These are phyloP conservation scores for Circaetus gallicus DNA, from an alignment of 2,113 vertebrate genomes.

Conservation along the genomic window DNA sequence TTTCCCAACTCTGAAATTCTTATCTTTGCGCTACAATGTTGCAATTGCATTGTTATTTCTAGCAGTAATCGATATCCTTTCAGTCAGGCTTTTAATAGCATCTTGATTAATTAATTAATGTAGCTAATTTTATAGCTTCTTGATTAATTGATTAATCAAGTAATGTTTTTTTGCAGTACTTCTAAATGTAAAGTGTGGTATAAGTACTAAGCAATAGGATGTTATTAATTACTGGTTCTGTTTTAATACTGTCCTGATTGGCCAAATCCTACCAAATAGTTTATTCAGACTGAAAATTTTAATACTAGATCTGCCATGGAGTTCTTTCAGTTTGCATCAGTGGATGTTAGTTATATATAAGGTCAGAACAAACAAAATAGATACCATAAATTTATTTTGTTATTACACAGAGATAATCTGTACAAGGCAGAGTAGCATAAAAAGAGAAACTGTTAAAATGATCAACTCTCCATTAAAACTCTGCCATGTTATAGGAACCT, in stretches of 20 bases:
- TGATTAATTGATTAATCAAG: conserved; percentile 25
- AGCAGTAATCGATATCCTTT: conserved; percentile 2
- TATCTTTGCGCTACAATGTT: background rate
- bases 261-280: background rate
- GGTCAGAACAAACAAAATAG: background rate
- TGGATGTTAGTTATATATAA: background rate
- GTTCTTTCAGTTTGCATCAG: background rate
- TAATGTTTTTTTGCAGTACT: background rate
- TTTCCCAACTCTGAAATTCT: background rate
- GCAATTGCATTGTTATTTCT: conserved; percentile 7
- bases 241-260: background rate
- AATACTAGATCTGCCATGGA: background rate
- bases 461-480: background rate
- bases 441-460: background rate
- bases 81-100: conserved; percentile 11
- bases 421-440: background rate
- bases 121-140: conserved; percentile 30
- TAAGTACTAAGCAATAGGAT: background rate
- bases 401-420: background rate
- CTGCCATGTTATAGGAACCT: background rate
- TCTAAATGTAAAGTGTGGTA: background rate
- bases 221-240: background rate
- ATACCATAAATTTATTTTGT: background rate
- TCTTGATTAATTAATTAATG: conserved; percentile 39
- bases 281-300: background rate